Base-by-base conservation (phyloP, 2,888 invertebrate genomes). In the Nemurella pictetii region DNA sequence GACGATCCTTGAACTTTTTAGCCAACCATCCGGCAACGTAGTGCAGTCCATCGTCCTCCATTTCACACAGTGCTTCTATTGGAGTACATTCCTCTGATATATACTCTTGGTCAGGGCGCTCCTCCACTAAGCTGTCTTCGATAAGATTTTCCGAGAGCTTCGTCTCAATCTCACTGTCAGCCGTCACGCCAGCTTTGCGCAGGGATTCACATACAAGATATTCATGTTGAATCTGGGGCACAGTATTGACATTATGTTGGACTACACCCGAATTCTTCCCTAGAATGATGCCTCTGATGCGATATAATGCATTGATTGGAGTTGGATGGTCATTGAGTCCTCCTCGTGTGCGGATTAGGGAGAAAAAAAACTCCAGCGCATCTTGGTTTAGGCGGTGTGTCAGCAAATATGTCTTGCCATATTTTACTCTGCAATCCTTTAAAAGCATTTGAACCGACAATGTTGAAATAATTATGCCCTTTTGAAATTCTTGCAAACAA, bases 381-480 rank as follows among this genome's bases (percentile, higher is more conserved):
- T 88, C 87, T 86, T 88, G 87, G 84, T 88, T 88, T 12, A 87
- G 55, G 27, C 86, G 83, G 77, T 87, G 87, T 20, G 87, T 87
- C 55, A 88, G 72, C 28, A 87, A 78, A 85, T 87, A 87, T 20
- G 78, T 73, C 75, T 86, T 55, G 30, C 84, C 80, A 82, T 82
- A 87, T 29, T 84, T 74, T 29, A 36, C 35, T 85, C 84, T 86
- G 28, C 87, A 12, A 82, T 75, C 80, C n/a, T 30, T 25, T 80
- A 82, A 86, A 32, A 87, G 84, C 9, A 77, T 74, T 86, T 87
- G 80, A 26, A 87, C 73, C 15, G 87, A 86, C 82, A 55, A 85
- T 15, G 84, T 87, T 12, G 87, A 88, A 29, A 87, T 86, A 25
- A 87, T 29, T 75, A 87, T 85, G n/a, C 86, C 87, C 83, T 86